phyloP scores from a whole-genome alignment of 1,140 invertebrate species.

The Limonius californicus region DNA sequence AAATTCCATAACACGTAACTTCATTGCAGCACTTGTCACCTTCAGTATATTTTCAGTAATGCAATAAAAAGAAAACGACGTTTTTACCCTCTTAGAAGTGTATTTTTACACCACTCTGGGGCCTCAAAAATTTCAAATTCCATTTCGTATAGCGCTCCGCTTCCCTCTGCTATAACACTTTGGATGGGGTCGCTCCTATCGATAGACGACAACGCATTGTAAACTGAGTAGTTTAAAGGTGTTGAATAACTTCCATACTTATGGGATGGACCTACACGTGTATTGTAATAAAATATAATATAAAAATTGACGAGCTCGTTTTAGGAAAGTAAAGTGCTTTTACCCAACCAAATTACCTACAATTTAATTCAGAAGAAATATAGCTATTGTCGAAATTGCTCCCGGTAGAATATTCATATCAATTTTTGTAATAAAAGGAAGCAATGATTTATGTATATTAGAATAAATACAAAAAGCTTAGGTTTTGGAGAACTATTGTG shows the following conservation, averaged over 20 bases:
- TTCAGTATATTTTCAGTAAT: slow-evolving; percentile 44
- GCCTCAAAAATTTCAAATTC: slow-evolving; percentile 43
- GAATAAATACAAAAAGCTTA: no score
- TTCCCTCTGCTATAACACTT: slow-evolving; percentile 24
- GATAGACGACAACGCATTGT: slow-evolving; percentile 33
- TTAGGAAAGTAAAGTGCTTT: no score
- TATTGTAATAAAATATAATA: background rate
- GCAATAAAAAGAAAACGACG: slow-evolving; percentile 44
- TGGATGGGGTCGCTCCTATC: slow-evolving; percentile 7
- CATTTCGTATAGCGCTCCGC: slow-evolving; percentile 35
- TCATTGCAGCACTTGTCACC: slow-evolving; percentile 44
- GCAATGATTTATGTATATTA: no score
- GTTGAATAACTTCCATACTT: slow-evolving; percentile 41
- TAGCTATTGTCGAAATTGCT: no score
- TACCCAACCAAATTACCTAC: no score
- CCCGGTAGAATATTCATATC: no score
- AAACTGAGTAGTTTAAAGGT: slow-evolving; percentile 41
- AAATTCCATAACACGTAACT: slow-evolving; percentile 44
- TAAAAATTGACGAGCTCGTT: background rate
- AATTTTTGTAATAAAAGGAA: no score
- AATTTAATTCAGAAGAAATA: no score
- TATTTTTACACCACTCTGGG: slow-evolving; percentile 45
- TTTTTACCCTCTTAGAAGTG: slow-evolving; percentile 38
- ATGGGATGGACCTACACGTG: slow-evolving; percentile 1
- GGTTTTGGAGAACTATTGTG: no score